Percentiles rank a stretch among this genome's conserved stretches.
Conservation (phyloP, 2,797 vertebrate genomes). For the Pseudochirops cupreus region DNA sequence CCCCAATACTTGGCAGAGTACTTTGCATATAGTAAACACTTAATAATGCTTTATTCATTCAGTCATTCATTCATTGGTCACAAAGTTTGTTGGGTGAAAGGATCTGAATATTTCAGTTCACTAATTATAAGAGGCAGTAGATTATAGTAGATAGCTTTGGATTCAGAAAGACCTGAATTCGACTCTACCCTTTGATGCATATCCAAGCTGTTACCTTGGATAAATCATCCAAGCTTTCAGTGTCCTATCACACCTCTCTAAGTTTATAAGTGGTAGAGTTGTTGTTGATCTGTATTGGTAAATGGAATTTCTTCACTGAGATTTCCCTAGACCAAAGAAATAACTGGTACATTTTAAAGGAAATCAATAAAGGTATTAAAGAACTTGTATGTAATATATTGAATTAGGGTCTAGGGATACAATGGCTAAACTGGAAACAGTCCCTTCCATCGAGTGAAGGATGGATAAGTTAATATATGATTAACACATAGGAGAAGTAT, state of each 20-base stretch:
- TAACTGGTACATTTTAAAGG: background rate
- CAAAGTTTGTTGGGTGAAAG: background rate
- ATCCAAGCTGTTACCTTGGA: background rate
- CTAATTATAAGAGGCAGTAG: background rate
- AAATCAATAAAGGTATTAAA: background rate
- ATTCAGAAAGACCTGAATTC: background rate
- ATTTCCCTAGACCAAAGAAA: background rate
- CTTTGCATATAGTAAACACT: background rate
- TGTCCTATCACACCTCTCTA: background rate
- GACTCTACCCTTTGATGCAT: background rate
- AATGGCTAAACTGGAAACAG: background rate
- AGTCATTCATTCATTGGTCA: background rate
- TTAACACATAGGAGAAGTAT: background rate
- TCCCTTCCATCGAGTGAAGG: background rate
- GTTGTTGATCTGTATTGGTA: background rate
- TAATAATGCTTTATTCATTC: background rate
- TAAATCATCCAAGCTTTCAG: background rate
- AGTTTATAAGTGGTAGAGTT: background rate
- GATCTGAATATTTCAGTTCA: background rate
- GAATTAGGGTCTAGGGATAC: background rate
- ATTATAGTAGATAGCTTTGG: background rate
- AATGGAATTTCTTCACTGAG: background rate
- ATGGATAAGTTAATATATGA: background rate
- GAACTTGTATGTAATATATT: background rate
- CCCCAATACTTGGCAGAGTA: background rate